Base-by-base conservation (phyloP, 2,888 invertebrate species). In the Drosophila neonasuta region DNA sequence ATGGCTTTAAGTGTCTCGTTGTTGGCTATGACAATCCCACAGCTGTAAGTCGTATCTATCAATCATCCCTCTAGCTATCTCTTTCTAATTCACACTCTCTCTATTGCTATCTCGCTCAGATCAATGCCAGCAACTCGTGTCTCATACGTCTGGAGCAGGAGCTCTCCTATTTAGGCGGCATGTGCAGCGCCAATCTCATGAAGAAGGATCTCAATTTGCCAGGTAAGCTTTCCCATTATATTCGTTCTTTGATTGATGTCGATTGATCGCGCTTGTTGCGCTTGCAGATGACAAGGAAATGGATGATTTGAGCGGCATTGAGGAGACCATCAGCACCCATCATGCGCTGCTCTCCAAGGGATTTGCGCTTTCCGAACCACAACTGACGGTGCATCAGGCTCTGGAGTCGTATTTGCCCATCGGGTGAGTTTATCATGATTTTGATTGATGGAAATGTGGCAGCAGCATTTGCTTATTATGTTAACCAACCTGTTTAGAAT, bases 151-250 rank as follows among this genome's bases (percentile, higher is more conserved):
- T 98, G 64, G 99, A 99, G 91, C 96, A 96, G 89, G 99, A 98
- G 90, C 91, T 99, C 58, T 93, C 97, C 0, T 96, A 97, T 91
- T 93, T 97, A 32, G 98, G 97, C 2, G 97, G 97, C 56, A 95
- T 96, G 92, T 98, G 97, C 90, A 96, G 97, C 13, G 95, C 97
- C 10, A 95, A 96, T 83, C 93, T 99, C 4, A 95, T 98, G 92
- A 96, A 95, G 88, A 95, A 95, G 88, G 95, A 96, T 90, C 92
- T 96, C 39, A 92, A 93, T 57, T 92, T 96, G 71, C 96, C 93
- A 54, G 91, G 91, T 91, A 58, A 75, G 39, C 13, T 13, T 0
- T 13, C 13, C 13, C 13, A 13, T 13, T 13, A 13, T 0, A n/a
- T 36, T 36, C 4, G 4, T n/a, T n/a, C 11, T 11, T 10, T 13